Conservation (phyloP, 2,888 invertebrate genomes). For the Fissipunctia ypsillon region DNA sequence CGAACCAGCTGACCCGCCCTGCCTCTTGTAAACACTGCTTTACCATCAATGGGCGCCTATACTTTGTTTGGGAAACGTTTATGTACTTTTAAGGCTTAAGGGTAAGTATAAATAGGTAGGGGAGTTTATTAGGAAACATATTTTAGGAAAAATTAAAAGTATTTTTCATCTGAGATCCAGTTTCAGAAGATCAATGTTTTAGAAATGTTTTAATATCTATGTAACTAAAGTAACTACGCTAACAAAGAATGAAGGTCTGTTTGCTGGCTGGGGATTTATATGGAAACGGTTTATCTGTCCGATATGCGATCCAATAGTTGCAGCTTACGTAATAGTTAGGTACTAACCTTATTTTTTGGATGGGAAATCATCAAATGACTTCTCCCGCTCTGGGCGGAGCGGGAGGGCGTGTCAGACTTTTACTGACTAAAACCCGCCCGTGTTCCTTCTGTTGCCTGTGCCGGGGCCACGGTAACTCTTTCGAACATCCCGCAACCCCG, state of each 20-base stretch:
- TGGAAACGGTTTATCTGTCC: conserved; percentile 30
- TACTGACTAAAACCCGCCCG: too few relatives aligned
- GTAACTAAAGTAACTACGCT: background rate
- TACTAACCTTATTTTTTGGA: too few relatives aligned
- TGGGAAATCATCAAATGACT: too few relatives aligned
- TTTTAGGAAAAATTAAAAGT: conserved; percentile 1
- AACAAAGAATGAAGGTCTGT: conserved; percentile 7
- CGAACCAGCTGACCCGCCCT: conserved; percentile 73
- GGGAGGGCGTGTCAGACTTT: too few relatives aligned
- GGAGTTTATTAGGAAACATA: conserved; percentile 1
- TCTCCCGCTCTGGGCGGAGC: too few relatives aligned
- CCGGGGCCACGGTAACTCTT: too few relatives aligned
- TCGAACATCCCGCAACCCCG: too few relatives aligned
- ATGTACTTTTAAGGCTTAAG: conserved; percentile 36
- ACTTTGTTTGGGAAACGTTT: conserved; percentile 59
- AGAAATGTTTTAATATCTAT: background rate
- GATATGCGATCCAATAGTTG: conserved; percentile 14
- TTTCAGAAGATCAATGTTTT: conserved; percentile 4
- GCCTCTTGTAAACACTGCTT: conserved; percentile 66
- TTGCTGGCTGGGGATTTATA: conserved; percentile 18
- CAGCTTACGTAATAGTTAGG: conserved; percentile 14
- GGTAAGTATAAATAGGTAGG: conserved; percentile 31
- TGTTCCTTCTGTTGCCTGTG: too few relatives aligned
- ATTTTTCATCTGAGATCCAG: background rate
- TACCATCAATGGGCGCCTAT: conserved; percentile 61